Base-by-base conservation (phyloP, 2,888 invertebrate genomes). In the Pogonocherus hispidulus region DNA sequence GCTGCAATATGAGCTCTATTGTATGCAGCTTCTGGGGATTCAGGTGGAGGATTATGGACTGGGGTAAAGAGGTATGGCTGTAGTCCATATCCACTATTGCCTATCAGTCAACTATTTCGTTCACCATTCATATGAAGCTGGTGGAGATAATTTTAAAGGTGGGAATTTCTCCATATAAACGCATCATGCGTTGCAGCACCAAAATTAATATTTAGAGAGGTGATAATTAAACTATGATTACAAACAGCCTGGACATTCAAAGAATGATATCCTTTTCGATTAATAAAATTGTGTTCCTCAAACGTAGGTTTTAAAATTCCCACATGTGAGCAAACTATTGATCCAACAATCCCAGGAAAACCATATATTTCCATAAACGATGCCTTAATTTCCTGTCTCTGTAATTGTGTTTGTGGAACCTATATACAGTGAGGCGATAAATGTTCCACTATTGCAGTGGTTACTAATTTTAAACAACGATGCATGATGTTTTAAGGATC, bases 201-300 rank as follows among this genome's bases (percentile, higher is more conserved):
- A 54, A 16, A 54, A 32, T 27, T 54, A 5, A 16, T 9, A 54
- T 52, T 52, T 14, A 52, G 1, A 20, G n/a, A 3, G 1, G 3
- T 14, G 2, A 27, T 57, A 16, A 14, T 44, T 9, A 57, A 22
- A 14, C 44, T 23, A 8, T 11, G 6, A 23, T 57, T 23, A 57
- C 57, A 57, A 23, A 57, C 20, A n/a, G 19, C 19, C 20, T 55
- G 55, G 8, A 35, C 35, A 37, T 55, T 55, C 19, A 37, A 18
- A 4, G 55, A 55, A 55, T 55, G 20, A 37, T n/a, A 55, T 19
- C 55, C 55, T 37, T 55, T 55, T 8, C 55, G 19, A 14, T 55
- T 55, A n/a, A 55, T 8, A 37, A 55, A 67, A 63, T 63, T 57
- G 46, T 67, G 67, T 47, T 59, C 67, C 19, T 67, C 64, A 6